A percentile compares a stretch with the other conserved stretches of the same genome.
These are phyloP conservation scores for Danio tinwini DNA, from an alignment of 2,797 vertebrate species.

Conservation along the genomic window DNA sequence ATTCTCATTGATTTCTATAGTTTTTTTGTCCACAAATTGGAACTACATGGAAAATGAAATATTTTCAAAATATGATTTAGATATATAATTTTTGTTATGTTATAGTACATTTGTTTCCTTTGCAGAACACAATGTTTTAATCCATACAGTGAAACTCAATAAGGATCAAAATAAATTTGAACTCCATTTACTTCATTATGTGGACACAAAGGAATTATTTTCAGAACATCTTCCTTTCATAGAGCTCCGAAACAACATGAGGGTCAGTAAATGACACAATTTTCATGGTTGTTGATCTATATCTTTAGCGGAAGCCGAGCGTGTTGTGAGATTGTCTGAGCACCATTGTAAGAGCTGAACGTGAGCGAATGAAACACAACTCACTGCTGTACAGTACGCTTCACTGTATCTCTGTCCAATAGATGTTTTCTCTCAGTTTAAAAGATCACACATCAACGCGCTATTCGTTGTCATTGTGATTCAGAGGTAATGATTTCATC, in stretches of 20 bases:
- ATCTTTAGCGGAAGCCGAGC: background rate
- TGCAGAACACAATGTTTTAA: too few relatives aligned
- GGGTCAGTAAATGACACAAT: background rate
- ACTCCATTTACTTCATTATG: background rate
- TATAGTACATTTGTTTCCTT: too few relatives aligned
- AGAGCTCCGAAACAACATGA: background rate
- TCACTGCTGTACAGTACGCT: conserved; percentile 29
- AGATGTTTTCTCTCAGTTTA: conserved; percentile 3
- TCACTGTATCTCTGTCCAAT: background rate
- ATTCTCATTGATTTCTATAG: background rate
- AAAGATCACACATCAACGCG: background rate
- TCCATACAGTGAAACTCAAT: background rate
- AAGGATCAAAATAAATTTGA: background rate
- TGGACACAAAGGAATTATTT: background rate
- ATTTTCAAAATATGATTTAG: too few relatives aligned
- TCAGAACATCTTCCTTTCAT: background rate
- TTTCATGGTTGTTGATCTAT: background rate
- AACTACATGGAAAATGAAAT: too few relatives aligned
- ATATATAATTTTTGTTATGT: too few relatives aligned
- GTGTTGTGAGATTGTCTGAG: background rate
- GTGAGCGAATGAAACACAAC: background rate
- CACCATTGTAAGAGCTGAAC: background rate
- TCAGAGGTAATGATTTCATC: conserved; percentile 3
- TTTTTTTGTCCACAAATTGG: too few relatives aligned
- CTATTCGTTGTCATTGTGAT: conserved; percentile 7